Evolutionary conservation across 2,797 vertebrate species (phyloP).

Genomic region (Lutra lutra): DNA sequence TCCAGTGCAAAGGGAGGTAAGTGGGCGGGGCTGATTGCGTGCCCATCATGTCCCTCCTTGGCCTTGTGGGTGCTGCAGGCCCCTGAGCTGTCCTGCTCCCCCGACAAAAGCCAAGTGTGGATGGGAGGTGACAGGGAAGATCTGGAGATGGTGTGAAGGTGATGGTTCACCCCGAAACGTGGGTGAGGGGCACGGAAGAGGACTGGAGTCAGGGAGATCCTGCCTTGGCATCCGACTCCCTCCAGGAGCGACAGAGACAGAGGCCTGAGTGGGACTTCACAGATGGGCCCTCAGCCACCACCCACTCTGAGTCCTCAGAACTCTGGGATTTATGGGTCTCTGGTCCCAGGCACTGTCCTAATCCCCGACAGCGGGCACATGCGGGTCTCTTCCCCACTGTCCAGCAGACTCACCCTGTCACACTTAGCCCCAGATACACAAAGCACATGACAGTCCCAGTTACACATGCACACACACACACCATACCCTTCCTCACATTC

Average conservation of each 20-base stretch:
- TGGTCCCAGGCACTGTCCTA: background rate
- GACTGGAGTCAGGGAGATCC: background rate
- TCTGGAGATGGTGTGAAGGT: conserved; percentile 80
- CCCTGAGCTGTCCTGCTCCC: background rate
- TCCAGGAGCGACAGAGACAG: background rate
- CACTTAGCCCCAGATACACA: background rate
- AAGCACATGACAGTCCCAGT: background rate
- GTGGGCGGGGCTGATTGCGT: background rate
- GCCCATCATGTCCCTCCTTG: background rate
- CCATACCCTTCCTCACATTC: background rate
- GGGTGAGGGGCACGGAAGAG: conserved; percentile 35
- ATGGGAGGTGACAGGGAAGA: conserved; percentile 8
- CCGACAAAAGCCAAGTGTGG: background rate
- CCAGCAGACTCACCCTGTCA: background rate
- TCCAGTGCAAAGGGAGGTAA: background rate
- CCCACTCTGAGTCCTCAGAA: background rate
- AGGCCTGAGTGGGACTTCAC: background rate
- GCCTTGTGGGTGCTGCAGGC: background rate
- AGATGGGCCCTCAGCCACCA: background rate
- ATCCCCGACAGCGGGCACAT: background rate
- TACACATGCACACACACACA: background rate
- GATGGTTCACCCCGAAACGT: conserved; percentile 38
- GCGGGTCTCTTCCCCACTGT: background rate
- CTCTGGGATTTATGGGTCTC: background rate
- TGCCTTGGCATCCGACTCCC: background rate